Conservation (phyloP, 1,140 invertebrate species). For the Drosophila nebulosa region DNA sequence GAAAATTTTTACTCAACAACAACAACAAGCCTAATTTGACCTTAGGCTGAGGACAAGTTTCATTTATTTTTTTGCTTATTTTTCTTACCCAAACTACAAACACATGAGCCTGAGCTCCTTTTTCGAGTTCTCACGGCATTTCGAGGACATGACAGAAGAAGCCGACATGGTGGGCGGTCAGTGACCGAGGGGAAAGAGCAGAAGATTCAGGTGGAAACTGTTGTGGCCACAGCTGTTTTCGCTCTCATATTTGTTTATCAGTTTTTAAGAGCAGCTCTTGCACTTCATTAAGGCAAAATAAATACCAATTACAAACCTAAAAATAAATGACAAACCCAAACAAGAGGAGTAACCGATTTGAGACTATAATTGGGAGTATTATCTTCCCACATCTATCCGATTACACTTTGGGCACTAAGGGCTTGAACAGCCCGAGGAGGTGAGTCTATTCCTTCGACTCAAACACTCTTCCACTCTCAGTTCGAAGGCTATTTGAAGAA, state of each 20-base stretch:
- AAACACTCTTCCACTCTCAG: too few species aligned
- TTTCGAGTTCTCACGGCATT: not conserved
- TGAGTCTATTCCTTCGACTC: too few species aligned
- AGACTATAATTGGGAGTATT: too few species aligned
- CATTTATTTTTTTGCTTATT: not conserved
- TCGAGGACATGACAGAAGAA: not conserved
- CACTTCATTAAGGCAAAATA: conserved; percentile 73
- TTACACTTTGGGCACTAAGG: too few species aligned
- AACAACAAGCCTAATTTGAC: conserved; percentile 58
- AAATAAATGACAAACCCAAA: not conserved
- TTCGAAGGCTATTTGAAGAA: too few species aligned
- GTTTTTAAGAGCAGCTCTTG: conserved; percentile 46
- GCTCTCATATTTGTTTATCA: conserved; percentile 74
- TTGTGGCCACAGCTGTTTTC: conserved; percentile 44
- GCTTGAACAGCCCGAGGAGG: too few species aligned
- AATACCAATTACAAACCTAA: conserved; percentile 64
- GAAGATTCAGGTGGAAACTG: not conserved
- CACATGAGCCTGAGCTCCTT: conserved; percentile 1
- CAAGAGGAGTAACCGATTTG: too few species aligned
- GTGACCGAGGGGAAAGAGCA: too few species aligned
- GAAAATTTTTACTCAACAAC: conserved; percentile 29
- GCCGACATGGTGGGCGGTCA: not conserved
- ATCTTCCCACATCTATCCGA: too few species aligned
- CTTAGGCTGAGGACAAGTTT: conserved; percentile 43
- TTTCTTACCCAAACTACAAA: conserved; percentile 14